Base-by-base conservation (phyloP, 2,113 vertebrate species). In the Eubucco bourcierii region DNA sequence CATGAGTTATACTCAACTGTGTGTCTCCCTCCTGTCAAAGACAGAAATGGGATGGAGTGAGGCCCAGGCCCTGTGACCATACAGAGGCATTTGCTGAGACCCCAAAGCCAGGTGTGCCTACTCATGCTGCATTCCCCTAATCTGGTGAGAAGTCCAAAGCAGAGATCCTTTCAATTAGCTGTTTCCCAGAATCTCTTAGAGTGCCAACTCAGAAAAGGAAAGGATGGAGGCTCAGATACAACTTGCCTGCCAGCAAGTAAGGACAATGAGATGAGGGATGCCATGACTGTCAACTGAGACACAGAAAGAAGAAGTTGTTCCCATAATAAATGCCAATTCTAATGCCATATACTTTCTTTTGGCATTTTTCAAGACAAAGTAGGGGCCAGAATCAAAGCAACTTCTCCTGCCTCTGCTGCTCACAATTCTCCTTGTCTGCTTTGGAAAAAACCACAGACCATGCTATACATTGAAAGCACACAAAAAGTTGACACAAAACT, bases 321-420 rank as follows among this genome's bases (percentile, higher is more conserved):
- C 24, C 24, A 44, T n/a, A 25, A 68, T 65, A 47, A 78, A 16
- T 31, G 39, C 6, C 84, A 58, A 41, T 78, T 95, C 53, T 24
- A 65, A 50, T 53, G 44, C 10, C 52, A 68, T 4, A 39, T 24
- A 7, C 12, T 88, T 91, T 81, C 15, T 44, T 61, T 58, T 28
- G 29, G 25, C 17, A 65, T 67, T 94, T 90, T 93, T 80, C 88
- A 94, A 74, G 72, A 52, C 64, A 95, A 81, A 84, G 1, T 59
- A 12, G 28, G 21, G 44, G 27, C 68, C 59, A 74, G 78, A 91
- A 84, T 72, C 11, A 63, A 80, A 89, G 61, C 28, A 82, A 28
- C 28, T 84, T 76, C 53, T 71, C 58, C 70, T 78, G 39, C 75
- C 64, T 76, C 66, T 46, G 46, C 75, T 73, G 44, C 60, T 63